Evolutionary conservation across 1,140 invertebrate genomes (phyloP).

Genomic region (Drosophila melanica): DNA sequence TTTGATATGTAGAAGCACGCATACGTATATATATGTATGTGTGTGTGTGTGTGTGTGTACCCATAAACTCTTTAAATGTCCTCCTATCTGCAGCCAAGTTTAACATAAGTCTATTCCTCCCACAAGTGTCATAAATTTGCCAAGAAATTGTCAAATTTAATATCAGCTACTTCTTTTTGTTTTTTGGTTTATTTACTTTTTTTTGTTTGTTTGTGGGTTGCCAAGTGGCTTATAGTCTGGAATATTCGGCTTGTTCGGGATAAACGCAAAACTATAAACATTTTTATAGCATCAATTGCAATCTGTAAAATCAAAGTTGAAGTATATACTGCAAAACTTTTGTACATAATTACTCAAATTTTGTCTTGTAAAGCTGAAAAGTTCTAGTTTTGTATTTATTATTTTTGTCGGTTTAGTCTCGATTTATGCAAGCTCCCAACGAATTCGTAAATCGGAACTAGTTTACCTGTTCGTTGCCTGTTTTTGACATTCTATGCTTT

Average conservation of each 20-base stretch:
- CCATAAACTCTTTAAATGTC: constrained; percentile 47
- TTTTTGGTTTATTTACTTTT: constrained; percentile 1
- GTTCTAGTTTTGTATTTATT: not conserved
- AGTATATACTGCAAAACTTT: not conserved
- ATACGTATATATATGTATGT: constrained; percentile 19
- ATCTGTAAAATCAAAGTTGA: not conserved
- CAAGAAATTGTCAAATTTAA: constrained; percentile 49
- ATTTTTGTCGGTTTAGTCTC: too few species aligned
- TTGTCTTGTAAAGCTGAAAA: too few species aligned
- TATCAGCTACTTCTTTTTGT: constrained; percentile 7
- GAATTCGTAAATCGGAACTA: too few species aligned
- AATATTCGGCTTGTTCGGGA: not conserved
- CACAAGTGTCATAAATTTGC: constrained; percentile 57
- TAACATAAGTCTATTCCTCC: constrained; percentile 40
- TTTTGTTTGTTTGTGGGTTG: not conserved
- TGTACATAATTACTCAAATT: too few species aligned
- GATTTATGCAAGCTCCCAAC: too few species aligned
- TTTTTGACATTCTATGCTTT: constrained; percentile 1
- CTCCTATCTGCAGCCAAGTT: constrained; percentile 32
- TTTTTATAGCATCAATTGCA: not conserved
- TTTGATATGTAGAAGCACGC: constrained; percentile 3
- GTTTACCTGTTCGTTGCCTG: not conserved
- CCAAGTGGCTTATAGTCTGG: not conserved
- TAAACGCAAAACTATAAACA: not conserved
- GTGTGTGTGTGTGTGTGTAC: constrained; percentile 26